Evolutionary conservation across 2,888 invertebrate genomes (phyloP), one percentile per base, ranked within the genome.

Genomic region (Psylliodes chrysocephalus): DNA sequence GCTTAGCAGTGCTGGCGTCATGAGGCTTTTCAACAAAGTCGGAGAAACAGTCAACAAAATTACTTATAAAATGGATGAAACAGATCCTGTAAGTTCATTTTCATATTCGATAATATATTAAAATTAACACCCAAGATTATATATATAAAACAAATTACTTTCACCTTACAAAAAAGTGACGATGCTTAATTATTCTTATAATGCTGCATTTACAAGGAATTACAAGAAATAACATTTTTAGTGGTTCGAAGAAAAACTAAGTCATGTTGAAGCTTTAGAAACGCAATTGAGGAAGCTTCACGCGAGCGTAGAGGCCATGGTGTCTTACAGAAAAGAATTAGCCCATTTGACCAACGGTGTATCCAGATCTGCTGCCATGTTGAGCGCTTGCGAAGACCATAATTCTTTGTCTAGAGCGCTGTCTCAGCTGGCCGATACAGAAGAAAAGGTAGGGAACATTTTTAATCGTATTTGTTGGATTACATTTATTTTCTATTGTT

Each of bases 201-300:
- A n/a, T n/a, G n/a, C n/a, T n/a, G n/a, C 6, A 22, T 22, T 22
- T 22, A 6, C 22, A 2, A 22, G 2, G 22, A 22, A 22, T 4
- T 22, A 22, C 22, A 22, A 12, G 2, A 14, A 10, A 19, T 35
- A 7, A 51, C 52, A 54, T 68, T 83, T 84, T 17, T 76, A 97
- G 95, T 99, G 99, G 99, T 99, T 99, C 84, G 98, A 98, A 81
- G 98, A 99, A 81, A 96, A 96, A 77, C 90, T 93, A 19, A 87
- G 90, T 4, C 95, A 96, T 81, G 89, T 98, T 40, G 98, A 98
- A 78, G 91, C 91, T 33, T 85, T 98, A 18, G 98, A 99, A 80
- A 86, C 88, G 14, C 95, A 96, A 78, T 85, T 98, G 60, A 89
- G 94, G 44, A 94, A 95, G 72, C 84, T 98, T 53, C 93, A 93